Base-by-base conservation (phyloP, 2,113 vertebrate species). In the Pavo muticus region DNA sequence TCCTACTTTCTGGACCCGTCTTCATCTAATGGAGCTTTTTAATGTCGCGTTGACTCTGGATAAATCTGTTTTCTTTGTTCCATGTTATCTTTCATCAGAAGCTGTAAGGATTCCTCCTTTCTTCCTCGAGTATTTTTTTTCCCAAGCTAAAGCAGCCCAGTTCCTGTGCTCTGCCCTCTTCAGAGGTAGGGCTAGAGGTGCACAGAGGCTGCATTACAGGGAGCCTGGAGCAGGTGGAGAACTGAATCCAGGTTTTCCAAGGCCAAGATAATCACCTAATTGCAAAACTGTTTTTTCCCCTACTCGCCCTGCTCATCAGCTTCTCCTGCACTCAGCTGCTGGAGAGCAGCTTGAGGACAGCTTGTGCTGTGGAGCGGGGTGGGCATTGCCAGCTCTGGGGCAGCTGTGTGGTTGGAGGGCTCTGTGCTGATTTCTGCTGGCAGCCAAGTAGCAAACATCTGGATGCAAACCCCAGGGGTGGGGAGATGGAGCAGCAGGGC, bases 381-480 rank as follows among this genome's bases (percentile, higher is more conserved):
- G 87, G 70, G 70, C 86, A 76, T 59, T 92, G 71, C 87, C 84
- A 91, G 81, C 84, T 72, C 74, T 45, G 57, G 64, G 74, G 73
- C 86, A 91, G 89, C 89, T 79, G 23, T 40, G 65, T 61, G 60
- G 20, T 94, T 93, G 93, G 61, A 92, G 87, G 61, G 44, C 44
- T 89, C 67, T 10, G 67, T 16, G 27, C 54, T 79, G 57, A 91
- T 89, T 94, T 84, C 74, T 64, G 6, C 61, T 92, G 87, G 69
- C 37, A 76, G 67, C 83, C 60, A 84, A 78, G 83, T 32, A 72
- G 76, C 39, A 86, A 86, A 84, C 73, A 96, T 80, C 88, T 93
- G 95, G 90, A 78, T 75, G 56, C 56, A 74, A 42, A 37, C 56
- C 83, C 83, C 76, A 84, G 86, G 72, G 52, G 23, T 17, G 30